Evolutionary conservation across 1,140 invertebrate genomes (phyloP).

Genomic region (Sinonovacula constricta): DNA sequence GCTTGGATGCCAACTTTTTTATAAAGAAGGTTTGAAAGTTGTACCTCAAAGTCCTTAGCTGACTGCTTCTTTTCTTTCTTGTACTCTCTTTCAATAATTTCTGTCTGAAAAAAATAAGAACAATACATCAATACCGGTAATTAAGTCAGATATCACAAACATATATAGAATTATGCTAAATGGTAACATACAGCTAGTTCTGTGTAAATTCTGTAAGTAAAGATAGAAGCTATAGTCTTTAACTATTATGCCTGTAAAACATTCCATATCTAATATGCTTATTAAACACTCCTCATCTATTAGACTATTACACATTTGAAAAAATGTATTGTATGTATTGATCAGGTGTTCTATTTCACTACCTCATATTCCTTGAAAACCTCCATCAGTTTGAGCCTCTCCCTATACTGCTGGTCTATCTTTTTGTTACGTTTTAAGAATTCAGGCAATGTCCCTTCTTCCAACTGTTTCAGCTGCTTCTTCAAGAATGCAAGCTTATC

Average conservation of each 20-base stretch:
- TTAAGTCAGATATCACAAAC: too few species aligned
- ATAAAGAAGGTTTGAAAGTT: too few species aligned
- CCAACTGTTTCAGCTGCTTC: conserved; percentile 91
- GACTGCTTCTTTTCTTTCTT: conserved; percentile 92
- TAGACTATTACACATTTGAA: not conserved
- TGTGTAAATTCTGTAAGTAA: too few species aligned
- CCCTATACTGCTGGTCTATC: conserved; percentile 89
- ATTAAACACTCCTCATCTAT: not conserved
- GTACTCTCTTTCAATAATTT: conserved; percentile 93
- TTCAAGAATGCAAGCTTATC: conserved; percentile 94
- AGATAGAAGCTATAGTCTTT: too few species aligned
- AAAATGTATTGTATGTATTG: not conserved
- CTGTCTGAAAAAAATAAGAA: conserved; percentile 79
- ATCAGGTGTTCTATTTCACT: not conserved
- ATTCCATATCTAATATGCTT: not conserved
- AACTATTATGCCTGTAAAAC: too few species aligned
- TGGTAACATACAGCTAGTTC: too few species aligned
- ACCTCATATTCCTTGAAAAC: conserved; percentile 87
- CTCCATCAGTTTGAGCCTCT: conserved; percentile 88
- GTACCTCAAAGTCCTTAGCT: conserved; percentile 91
- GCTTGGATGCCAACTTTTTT: too few species aligned
- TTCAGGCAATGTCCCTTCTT: conserved; percentile 92
- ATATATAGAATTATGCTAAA: too few species aligned
- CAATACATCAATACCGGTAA: conserved; percentile 22
- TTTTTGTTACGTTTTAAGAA: conserved; percentile 90